Evolutionary conservation across 2,797 vertebrate genomes (phyloP).

Genomic region (Enteromius unitaeniatus): DNA sequence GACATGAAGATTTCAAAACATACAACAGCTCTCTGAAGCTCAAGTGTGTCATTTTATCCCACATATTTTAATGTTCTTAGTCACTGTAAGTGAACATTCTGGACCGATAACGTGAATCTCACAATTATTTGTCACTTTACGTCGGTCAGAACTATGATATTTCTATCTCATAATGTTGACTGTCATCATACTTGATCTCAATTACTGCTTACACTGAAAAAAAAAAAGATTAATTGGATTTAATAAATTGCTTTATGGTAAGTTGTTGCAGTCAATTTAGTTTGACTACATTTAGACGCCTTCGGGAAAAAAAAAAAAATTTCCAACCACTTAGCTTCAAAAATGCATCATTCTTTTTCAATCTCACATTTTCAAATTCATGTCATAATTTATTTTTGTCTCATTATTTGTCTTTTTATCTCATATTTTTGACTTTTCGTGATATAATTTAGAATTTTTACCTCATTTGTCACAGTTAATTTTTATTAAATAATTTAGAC

Average conservation of each 20-base stretch:
- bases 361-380: neutral
- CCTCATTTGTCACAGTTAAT: neutral
- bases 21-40: slow-evolving; percentile 19
- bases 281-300: neutral
- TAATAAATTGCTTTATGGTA: neutral
- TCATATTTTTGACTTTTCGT: neutral
- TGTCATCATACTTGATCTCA: neutral
- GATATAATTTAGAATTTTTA: neutral
- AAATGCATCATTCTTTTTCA: neutral
- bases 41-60: neutral
- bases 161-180: neutral
- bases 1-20: slow-evolving; percentile 8
- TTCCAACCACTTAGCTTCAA: neutral
- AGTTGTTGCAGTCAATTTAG: neutral
- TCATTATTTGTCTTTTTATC: neutral
- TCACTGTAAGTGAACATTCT: neutral
- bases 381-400: neutral
- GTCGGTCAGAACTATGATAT: neutral
- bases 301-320: neutral
- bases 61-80: neutral
- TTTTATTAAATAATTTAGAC: neutral
- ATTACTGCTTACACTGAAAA: neutral
- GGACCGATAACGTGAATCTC: neutral
- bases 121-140: neutral
- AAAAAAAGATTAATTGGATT: neutral